Conservation (phyloP, 2,888 invertebrate genomes). For the Ophion ventricosus region DNA sequence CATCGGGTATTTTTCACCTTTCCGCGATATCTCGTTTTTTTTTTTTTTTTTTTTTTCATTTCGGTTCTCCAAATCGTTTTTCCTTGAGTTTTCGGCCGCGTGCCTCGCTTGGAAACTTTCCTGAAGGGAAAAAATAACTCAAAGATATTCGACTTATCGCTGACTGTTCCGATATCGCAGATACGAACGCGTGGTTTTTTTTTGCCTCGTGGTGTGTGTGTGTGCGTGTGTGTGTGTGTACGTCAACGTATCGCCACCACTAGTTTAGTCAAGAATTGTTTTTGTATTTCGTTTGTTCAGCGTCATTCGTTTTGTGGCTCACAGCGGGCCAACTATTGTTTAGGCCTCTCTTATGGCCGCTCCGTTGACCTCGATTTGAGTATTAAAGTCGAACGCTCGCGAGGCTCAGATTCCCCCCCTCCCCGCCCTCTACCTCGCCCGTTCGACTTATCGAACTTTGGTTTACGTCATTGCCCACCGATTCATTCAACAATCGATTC, state of each 20-base stretch:
- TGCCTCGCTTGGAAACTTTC: not conserved
- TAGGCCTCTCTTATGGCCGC: constrained; percentile 37
- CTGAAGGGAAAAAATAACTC: not conserved
- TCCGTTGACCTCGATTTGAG: constrained; percentile 46
- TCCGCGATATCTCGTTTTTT: not conserved
- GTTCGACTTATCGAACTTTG: constrained; percentile 47
- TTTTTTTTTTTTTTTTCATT: not conserved
- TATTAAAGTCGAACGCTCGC: constrained; percentile 52
- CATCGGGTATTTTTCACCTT: constrained; percentile 45
- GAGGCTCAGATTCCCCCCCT: constrained; percentile 7
- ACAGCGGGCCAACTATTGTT: constrained; percentile 25
- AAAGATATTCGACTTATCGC: not conserved
- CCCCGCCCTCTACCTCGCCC: not conserved
- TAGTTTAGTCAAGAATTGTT: not conserved
- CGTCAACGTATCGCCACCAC: not conserved
- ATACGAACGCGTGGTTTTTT: not conserved
- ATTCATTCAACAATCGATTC: constrained; percentile 42
- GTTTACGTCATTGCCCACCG: constrained; percentile 48
- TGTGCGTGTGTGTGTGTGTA: no score
- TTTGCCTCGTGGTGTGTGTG: not conserved
- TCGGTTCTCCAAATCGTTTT: not conserved
- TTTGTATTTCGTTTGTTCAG: not conserved
- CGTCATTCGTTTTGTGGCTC: not conserved
- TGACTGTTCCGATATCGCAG: not conserved
- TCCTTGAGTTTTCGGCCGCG: not conserved